A percentile compares a stretch with the other conserved stretches of the same genome.
Evolutionary conservation across 1,140 invertebrate genomes (phyloP).

Genomic region (Cherax destructor): DNA sequence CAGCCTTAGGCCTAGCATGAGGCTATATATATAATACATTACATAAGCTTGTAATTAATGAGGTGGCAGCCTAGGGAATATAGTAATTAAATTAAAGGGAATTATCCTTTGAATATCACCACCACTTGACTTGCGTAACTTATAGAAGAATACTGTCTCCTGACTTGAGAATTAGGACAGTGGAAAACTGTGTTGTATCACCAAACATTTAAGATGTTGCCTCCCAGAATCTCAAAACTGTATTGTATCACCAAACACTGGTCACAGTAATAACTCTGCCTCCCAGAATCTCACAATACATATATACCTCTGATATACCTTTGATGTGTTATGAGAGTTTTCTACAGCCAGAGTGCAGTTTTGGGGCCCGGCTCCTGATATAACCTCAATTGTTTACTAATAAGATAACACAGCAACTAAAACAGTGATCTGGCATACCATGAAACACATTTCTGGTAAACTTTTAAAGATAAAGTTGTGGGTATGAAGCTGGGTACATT

Average conservation of each 20-base stretch:
- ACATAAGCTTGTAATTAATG: conserved; percentile 11
- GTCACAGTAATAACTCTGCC: too few relatives aligned
- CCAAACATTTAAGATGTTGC: too few relatives aligned
- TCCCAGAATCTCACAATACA: neutral
- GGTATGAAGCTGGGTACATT: neutral
- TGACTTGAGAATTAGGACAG: neutral
- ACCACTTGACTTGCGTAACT: neutral
- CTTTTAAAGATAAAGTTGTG: conserved; percentile 27
- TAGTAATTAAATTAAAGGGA: conserved; percentile 18
- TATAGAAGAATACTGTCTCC: neutral
- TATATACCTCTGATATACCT: too few relatives aligned
- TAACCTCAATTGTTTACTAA: neutral
- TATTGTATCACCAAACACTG: too few relatives aligned
- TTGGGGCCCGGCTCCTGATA: too few relatives aligned
- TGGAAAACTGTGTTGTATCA: too few relatives aligned
- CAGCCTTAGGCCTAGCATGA: conserved; percentile 46
- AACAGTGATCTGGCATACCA: neutral
- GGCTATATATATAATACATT: conserved; percentile 12
- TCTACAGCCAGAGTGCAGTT: too few relatives aligned
- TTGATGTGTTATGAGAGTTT: too few relatives aligned
- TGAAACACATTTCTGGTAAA: too few relatives aligned
- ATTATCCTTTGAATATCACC: neutral
- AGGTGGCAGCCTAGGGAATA: neutral
- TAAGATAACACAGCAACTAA: conserved; percentile 34
- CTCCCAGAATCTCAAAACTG: too few relatives aligned